Conservation (phyloP, 2,888 invertebrate genomes). For the Ectemnius cavifrons region DNA sequence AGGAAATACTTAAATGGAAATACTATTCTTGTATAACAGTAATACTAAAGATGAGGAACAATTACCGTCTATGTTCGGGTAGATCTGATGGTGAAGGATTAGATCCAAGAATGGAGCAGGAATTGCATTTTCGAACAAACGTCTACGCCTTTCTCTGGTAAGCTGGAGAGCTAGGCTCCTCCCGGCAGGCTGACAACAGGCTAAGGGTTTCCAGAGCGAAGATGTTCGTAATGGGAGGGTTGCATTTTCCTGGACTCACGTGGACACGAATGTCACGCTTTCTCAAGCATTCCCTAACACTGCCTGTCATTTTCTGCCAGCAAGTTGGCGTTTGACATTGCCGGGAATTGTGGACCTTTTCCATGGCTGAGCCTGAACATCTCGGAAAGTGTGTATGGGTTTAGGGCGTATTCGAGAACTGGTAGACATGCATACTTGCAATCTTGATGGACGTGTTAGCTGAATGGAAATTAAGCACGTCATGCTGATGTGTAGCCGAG, state of each 20-base stretch:
- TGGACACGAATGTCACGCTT: slow-evolving; percentile 51
- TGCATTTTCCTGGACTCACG: slow-evolving; percentile 45
- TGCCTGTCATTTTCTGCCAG: too few species aligned
- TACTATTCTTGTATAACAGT: too few species aligned
- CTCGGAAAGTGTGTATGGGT: slow-evolving; percentile 41
- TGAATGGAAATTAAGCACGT: slow-evolving; percentile 16
- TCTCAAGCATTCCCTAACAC: slow-evolving; percentile 37
- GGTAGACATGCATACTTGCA: slow-evolving; percentile 11
- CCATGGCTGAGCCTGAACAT: slow-evolving; percentile 35
- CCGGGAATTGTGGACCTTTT: slow-evolving; percentile 57
- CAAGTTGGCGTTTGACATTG: slow-evolving; percentile 45
- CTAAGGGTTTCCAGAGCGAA: not conserved
- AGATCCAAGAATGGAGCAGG: slow-evolving; percentile 32
- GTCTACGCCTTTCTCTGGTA: slow-evolving; percentile 59
- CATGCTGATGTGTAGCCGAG: slow-evolving; percentile 27
- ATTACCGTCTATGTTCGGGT: slow-evolving; percentile 29
- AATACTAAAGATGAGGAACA: too few species aligned
- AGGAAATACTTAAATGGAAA: too few species aligned
- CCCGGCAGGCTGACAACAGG: slow-evolving; percentile 27
- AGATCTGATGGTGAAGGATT: slow-evolving; percentile 24
- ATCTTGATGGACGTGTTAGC: not conserved
- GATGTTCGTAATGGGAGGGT: not conserved
- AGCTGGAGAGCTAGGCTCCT: slow-evolving; percentile 19
- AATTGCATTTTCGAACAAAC: slow-evolving; percentile 32
- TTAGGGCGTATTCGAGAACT: slow-evolving; percentile 55